phyloP scores from a whole-genome alignment of 2,888 invertebrate species.

The Alentia gelatinosa region DNA sequence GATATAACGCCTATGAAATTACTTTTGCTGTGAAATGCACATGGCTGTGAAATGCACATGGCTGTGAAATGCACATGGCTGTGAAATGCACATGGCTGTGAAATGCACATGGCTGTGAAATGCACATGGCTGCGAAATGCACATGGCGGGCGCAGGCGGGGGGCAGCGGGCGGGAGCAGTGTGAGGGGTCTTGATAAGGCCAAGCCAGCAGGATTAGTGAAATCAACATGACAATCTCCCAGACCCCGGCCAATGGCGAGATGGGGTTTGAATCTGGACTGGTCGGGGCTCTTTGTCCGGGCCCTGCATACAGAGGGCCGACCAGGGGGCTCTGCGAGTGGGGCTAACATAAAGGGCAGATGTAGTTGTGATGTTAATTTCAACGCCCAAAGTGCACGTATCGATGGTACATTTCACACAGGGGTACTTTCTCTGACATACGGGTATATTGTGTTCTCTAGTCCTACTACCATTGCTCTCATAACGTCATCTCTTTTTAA shows the following conservation, averaged over 20 bases:
- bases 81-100: neutral
- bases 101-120: neutral
- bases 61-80: neutral
- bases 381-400: neutral
- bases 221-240: slow-evolving; percentile 18
- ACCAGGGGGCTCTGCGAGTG: neutral
- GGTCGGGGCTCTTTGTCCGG: neutral
- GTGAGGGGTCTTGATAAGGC: neutral
- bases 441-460: neutral
- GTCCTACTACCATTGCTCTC: too few relatives aligned
- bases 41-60: neutral
- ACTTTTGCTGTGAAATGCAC: neutral
- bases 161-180: neutral
- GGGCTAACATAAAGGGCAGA: neutral
- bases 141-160: neutral
- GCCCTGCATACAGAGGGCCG: neutral
- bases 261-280: neutral
- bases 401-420: neutral
- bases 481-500: too few relatives aligned
- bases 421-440: neutral
- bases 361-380: slow-evolving; percentile 1
- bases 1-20: neutral
- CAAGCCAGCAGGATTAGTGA: neutral
- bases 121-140: neutral
- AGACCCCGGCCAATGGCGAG: neutral